These are phyloP conservation scores for Chydorus sphaericus DNA, from an alignment of 2,888 invertebrate genomes.

Conservation along the genomic window DNA sequence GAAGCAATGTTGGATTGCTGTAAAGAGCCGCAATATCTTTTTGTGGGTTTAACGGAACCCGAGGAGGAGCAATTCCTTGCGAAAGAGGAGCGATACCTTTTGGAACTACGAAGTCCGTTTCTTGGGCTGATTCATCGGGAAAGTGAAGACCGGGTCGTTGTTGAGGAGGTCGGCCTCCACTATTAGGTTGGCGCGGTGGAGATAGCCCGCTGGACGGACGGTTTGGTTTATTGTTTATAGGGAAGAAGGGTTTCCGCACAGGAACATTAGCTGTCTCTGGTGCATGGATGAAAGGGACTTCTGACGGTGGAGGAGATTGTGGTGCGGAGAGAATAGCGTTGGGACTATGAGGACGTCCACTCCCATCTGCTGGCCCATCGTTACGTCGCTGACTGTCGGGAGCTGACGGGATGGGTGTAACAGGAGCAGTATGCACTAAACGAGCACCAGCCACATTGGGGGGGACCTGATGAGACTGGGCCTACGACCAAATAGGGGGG, in stretches of 20 bases:
- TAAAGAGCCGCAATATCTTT: conserved; percentile 4
- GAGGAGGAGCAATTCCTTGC: background rate
- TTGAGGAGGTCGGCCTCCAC: background rate
- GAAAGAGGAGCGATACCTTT: background rate
- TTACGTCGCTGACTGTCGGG: background rate
- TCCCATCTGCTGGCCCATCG: background rate
- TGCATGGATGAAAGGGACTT: background rate
- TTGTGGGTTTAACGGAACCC: conserved; percentile 8
- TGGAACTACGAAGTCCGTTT: background rate
- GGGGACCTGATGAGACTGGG: conserved; percentile 8
- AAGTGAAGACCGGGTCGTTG: conserved; percentile 1
- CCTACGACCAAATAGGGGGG: conserved; percentile 14
- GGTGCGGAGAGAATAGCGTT: background rate
- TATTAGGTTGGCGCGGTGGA: background rate
- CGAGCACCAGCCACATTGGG: conserved; percentile 13
- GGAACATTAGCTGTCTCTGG: background rate
- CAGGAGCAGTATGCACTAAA: conserved; percentile 13
- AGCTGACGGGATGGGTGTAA: background rate
- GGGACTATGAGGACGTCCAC: background rate
- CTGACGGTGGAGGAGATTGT: background rate
- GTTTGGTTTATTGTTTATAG: background rate
- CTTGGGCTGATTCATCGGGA: background rate
- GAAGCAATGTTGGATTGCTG: background rate
- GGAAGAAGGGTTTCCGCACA: background rate
- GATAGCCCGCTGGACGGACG: background rate